Evolutionary conservation across 1,140 invertebrate genomes (phyloP).

Genomic region (Diachasmimorpha longicaudata): DNA sequence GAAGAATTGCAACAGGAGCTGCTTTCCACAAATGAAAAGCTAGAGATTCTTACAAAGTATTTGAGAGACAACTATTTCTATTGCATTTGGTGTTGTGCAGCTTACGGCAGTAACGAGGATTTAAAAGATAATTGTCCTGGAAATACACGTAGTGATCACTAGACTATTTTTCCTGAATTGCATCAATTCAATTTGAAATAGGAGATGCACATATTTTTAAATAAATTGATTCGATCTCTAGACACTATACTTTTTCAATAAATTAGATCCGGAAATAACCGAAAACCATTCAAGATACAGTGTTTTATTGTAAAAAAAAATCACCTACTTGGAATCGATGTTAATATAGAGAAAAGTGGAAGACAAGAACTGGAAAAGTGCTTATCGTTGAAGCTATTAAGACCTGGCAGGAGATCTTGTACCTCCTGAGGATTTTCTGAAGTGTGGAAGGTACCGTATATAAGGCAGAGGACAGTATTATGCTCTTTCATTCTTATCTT

Average conservation of each 20-base stretch:
- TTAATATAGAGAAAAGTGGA: conserved; percentile 12
- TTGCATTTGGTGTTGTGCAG: conserved; percentile 80
- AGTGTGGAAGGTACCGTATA: conserved; percentile 48
- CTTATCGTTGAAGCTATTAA: conserved; percentile 41
- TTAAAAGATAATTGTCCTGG: conserved; percentile 74
- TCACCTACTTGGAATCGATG: neutral
- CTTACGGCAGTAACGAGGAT: conserved; percentile 70
- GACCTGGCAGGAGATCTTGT: conserved; percentile 45
- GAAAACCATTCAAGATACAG: conserved; percentile 5
- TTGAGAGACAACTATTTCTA: conserved; percentile 74
- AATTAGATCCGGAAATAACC: neutral
- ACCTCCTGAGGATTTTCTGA: conserved; percentile 29
- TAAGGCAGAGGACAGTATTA: conserved; percentile 44
- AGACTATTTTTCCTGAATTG: conserved; percentile 20
- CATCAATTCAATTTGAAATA: too few relatives aligned
- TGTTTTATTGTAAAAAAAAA: neutral
- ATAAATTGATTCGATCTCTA: too few relatives aligned
- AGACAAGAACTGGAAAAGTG: neutral
- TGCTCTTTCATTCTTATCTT: conserved; percentile 42
- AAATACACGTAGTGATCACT: conserved; percentile 69
- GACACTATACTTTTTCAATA: too few relatives aligned
- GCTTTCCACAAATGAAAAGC: conserved; percentile 55
- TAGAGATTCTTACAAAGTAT: conserved; percentile 72
- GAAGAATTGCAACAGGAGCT: conserved; percentile 49
- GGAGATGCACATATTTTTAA: too few relatives aligned